Base-by-base conservation (phyloP, 2,797 vertebrate genomes). In the Tenualosa ilisha region DNA sequence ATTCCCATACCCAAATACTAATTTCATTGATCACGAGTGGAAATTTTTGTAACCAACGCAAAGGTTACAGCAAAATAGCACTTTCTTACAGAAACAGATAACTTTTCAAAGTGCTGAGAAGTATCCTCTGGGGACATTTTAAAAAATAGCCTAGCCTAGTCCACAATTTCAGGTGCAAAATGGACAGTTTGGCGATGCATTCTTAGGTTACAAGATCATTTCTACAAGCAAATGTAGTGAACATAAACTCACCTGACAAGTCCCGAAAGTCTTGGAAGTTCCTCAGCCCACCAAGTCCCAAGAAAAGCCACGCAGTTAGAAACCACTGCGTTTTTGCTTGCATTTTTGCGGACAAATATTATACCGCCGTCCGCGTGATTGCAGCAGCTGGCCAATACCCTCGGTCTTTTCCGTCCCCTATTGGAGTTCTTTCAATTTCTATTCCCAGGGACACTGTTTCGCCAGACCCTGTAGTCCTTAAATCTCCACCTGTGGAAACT, bases 401-500 rank as follows among this genome's bases (percentile, higher is more conserved):
- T 50, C n/a, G 13, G 50, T 63, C 40, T 68, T 85, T 85, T 46
- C 72, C 68, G 17, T 75, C 68, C 40, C 75, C 53, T 63, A 56
- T 40, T 84, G 54, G 3, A 53, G 26, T 53, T n/a, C 53, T 15
- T 54, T 63, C 84, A n/a, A 49, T 49, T 9, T 59, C 11, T 56
- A 31, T n/a, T 6, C 54, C 24, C 46, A 56, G 8, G 20, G 26
- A 72, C 3, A 37, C 56, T 6, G 26, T 3, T 43, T 75, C 40
- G 59, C 79, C 24, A 40, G 75, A 82, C 63, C 17, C 54, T 43
- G 3, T 92, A 84, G 90, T 89, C 0, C 50, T 75, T 82, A 90
- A 94, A 91, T 91, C 93, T 95, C 86, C 91, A 87, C 26, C 68
- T 90, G 89, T 89, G 94, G 93, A 94, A 95, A 26, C 0, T 4